These are phyloP conservation scores for Nephrocerus scutellatus DNA, from an alignment of 2,888 invertebrate genomes.

Conservation along the genomic window DNA sequence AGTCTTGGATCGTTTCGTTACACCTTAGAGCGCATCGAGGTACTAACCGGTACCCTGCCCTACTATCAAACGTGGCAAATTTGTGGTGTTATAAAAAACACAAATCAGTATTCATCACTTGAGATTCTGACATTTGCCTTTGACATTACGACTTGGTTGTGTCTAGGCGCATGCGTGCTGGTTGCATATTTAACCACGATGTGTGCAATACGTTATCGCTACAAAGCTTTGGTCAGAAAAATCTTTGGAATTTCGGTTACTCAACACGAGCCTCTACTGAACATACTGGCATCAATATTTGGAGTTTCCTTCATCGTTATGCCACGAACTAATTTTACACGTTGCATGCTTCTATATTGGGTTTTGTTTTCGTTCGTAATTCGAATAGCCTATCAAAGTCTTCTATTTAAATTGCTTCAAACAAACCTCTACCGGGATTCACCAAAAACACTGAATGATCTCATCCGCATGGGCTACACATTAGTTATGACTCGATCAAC, in stretches of 20 bases:
- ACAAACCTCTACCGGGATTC: conserved; percentile 22
- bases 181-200: conserved; percentile 8
- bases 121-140: conserved; percentile 27
- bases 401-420: conserved; percentile 23
- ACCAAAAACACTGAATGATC: conserved; percentile 20
- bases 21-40: conserved; percentile 20
- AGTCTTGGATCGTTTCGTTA: conserved; percentile 29
- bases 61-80: conserved; percentile 28
- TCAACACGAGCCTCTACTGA: no score
- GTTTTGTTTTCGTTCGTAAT: conserved; percentile 22
- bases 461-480: conserved; percentile 16
- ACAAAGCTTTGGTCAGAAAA: not conserved
- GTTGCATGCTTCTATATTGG: conserved; percentile 23
- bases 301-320: conserved; percentile 12
- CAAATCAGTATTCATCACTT: conserved; percentile 23
- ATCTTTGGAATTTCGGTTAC: no score
- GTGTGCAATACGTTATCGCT: no score
- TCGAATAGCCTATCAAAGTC: conserved; percentile 26
- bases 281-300: conserved; percentile 6
- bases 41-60: conserved; percentile 24
- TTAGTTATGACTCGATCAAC: conserved; percentile 21
- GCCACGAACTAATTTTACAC: conserved; percentile 21
- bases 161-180: conserved; percentile 20
- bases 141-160: conserved; percentile 24
- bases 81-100: conserved; percentile 17